Conservation (phyloP, 2,888 invertebrate genomes). For the Tipula lateralis region DNA sequence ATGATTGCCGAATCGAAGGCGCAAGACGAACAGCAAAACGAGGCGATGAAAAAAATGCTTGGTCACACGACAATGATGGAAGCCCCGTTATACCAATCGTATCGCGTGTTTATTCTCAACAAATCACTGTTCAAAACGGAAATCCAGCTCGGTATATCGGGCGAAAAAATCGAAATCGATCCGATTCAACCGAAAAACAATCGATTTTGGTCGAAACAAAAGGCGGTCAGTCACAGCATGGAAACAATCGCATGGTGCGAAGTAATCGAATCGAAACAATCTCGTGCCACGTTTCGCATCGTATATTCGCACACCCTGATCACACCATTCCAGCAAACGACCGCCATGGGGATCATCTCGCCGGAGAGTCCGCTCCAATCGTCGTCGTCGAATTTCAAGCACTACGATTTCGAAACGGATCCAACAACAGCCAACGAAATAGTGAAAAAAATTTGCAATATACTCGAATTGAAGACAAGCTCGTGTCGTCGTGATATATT, state of each 20-base stretch:
- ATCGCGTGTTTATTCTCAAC: conserved; percentile 69
- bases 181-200: conserved; percentile 65
- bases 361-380: conserved; percentile 33
- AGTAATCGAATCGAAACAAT: conserved; percentile 67
- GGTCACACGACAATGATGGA: conserved; percentile 75
- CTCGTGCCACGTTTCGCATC: conserved; percentile 68
- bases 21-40: conserved; percentile 39
- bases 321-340: background rate
- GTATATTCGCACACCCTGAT: background rate
- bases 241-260: conserved; percentile 86
- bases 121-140: conserved; percentile 77
- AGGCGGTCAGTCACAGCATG: conserved; percentile 78
- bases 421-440: conserved; percentile 72
- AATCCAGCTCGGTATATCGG: conserved; percentile 81
- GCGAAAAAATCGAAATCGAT: conserved; percentile 88
- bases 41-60: conserved; percentile 63
- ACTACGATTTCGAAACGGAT: conserved; percentile 84
- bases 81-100: conserved; percentile 81
- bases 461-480: conserved; percentile 76
- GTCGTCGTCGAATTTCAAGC: conserved; percentile 61
- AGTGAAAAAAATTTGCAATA: conserved; percentile 80
- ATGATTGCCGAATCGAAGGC: conserved; percentile 47
- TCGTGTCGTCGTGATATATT: conserved; percentile 63
- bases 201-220: conserved; percentile 64
- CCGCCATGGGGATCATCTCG: background rate